Percentiles rank a stretch among this genome's conserved stretches.
Evolutionary conservation across 2,113 vertebrate species (phyloP).

Genomic region (Cyprinus carpio): DNA sequence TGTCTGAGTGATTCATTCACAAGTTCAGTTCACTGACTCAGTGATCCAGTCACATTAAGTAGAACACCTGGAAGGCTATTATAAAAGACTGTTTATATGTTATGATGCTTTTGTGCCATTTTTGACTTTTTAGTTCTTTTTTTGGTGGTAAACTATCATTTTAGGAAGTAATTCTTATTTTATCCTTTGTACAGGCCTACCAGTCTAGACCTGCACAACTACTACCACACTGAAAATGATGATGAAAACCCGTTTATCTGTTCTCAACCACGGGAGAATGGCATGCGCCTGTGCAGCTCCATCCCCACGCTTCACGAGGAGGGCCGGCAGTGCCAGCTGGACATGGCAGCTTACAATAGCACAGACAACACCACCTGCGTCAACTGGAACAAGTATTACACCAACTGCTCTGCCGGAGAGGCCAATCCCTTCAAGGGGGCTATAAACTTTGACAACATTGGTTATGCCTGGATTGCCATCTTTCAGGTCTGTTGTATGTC

Average conservation of each 20-base stretch:
- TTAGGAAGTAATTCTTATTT: background rate
- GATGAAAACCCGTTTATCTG: conserved; percentile 98
- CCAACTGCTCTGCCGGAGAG: conserved; percentile 88
- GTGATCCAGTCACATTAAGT: background rate
- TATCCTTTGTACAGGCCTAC: conserved; percentile 76
- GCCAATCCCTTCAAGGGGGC: conserved; percentile 97
- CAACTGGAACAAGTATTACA: conserved; percentile 99
- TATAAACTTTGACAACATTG: conserved; percentile 99
- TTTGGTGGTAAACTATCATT: too few relatives aligned
- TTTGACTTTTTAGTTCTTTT: background rate
- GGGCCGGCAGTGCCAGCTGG: conserved; percentile 83
- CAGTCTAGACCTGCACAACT: conserved; percentile 79
- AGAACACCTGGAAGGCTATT: background rate
- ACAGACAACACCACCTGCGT: conserved; percentile 95
- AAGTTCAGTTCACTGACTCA: background rate
- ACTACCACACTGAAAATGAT: conserved; percentile 94
- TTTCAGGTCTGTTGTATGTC: conserved; percentile 81
- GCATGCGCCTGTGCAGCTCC: conserved; percentile 88
- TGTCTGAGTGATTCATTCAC: background rate
- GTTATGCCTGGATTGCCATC: conserved; percentile 98
- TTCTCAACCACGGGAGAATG: conserved; percentile 87
- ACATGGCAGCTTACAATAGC: conserved; percentile 87
- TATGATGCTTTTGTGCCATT: background rate
- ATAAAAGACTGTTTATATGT: background rate
- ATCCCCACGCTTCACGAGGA: conserved; percentile 86